phyloP scores from a whole-genome alignment of 2,797 vertebrate genomes.

The Pangasius macronema region DNA sequence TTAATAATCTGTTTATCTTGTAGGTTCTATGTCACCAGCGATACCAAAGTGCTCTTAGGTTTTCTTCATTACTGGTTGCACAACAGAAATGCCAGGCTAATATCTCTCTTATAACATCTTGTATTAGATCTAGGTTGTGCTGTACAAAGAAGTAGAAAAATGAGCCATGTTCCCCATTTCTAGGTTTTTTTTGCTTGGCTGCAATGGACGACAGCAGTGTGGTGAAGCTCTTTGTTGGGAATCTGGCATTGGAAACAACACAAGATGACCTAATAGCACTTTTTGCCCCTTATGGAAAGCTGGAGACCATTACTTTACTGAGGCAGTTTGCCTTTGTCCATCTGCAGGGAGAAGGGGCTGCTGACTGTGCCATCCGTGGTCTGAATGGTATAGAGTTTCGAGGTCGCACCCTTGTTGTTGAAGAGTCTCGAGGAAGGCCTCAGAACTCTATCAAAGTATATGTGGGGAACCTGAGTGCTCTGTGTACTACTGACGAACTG shows the following conservation, averaged over 20 bases:
- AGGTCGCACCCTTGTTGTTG: conserved; percentile 89
- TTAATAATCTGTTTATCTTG: neutral
- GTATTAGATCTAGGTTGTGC: conserved; percentile 18
- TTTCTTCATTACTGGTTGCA: neutral
- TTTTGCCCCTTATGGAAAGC: conserved; percentile 82
- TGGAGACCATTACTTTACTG: conserved; percentile 90
- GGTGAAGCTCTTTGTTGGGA: conserved; percentile 94
- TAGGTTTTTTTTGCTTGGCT: conserved; percentile 62
- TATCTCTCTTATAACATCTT: neutral
- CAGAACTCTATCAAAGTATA: conserved; percentile 96
- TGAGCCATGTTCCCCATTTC: conserved; percentile 51
- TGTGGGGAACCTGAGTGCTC: conserved; percentile 91
- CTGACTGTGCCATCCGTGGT: conserved; percentile 85
- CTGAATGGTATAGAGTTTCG: conserved; percentile 90
- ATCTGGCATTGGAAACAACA: conserved; percentile 88
- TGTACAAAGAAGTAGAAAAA: conserved; percentile 38
- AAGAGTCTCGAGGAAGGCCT: conserved; percentile 89
- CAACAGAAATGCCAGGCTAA: neutral
- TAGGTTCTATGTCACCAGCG: neutral
- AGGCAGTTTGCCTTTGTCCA: conserved; percentile 96
- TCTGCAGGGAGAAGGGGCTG: conserved; percentile 86
- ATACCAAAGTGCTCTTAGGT: neutral
- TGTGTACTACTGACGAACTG: conserved; percentile 88
- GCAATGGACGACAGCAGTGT: conserved; percentile 75
- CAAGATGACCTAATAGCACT: conserved; percentile 87